Evolutionary conservation across 1,140 invertebrate species (phyloP), one percentile per base, ranked within the genome.

Genomic region (Danaus melanippus): DNA sequence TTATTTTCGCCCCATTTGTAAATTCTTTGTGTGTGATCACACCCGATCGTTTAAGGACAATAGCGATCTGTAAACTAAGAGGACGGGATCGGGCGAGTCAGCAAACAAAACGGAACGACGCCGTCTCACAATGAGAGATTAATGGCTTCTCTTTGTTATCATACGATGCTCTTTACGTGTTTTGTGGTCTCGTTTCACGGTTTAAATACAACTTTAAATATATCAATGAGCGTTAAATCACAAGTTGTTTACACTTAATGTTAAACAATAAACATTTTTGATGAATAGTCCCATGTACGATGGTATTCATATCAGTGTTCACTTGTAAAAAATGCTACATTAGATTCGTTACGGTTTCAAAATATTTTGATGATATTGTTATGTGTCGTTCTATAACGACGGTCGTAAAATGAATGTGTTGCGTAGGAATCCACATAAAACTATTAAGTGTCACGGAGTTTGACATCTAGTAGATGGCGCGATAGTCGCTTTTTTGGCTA

Each of bases 181-280:
- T 83, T 79, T 84, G 79, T 81, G 70, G 77, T 65, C 69, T 85
- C 80, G 76, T 82, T 82, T 84, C 79, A 85, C 74, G 79, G 73
- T 72, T 77, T 76, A 80, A 82, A 81, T 71, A 69, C 66, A 67
- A 68, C 62, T 70, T 81, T 76, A 75, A 76, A 77, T 62, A 72
- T 60, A 74, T 69, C 67, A 76, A 79, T 79, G 64, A 76, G 71
- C 76, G 67, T 76, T 69, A 79, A 80, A 82, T 80, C 71, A 73
- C 65, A 58, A 56, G 58, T 79, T 66, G 72, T 69, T 69, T 68
- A 60, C 52, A 69, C 21, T 32, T 32, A 7, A 32, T 32, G 21
- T 32, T 32, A 32, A 32, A 32, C 21, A 32, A 32, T 32, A 1
- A 32, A 32, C 21, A 32, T 32, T 32, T 32, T 32, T 32, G 21